These are phyloP conservation scores for Isoperla grammatica DNA, from an alignment of 2,888 invertebrate genomes.

Conservation along the genomic window DNA sequence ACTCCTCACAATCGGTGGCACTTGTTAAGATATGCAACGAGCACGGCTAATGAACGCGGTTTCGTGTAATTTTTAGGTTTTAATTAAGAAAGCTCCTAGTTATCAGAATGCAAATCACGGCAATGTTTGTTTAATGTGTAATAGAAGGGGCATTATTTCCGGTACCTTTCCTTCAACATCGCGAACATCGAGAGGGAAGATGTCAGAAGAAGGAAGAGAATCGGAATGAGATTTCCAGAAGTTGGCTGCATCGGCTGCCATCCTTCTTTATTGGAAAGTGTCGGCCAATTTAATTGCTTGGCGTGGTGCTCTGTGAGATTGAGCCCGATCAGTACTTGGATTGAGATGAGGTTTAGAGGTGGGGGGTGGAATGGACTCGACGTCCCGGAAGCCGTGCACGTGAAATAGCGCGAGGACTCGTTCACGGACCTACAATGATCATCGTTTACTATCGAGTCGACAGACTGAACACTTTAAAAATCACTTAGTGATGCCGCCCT, in stretches of 20 bases:
- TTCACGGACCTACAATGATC: constrained; percentile 5
- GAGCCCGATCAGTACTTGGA: constrained; percentile 20
- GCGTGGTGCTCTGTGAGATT: constrained; percentile 19
- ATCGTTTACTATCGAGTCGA: background rate
- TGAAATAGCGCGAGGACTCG: constrained; percentile 20
- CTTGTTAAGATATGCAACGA: constrained; percentile 8
- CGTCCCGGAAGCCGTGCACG: too few species aligned
- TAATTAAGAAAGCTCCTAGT: constrained; percentile 13
- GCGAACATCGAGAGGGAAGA: background rate
- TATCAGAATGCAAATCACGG: constrained; percentile 11
- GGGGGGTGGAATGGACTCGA: constrained; percentile 10
- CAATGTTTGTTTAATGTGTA: constrained; percentile 8
- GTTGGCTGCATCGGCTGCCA: constrained; percentile 23
- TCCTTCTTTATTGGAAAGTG: constrained; percentile 30
- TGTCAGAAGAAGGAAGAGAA: constrained; percentile 13
- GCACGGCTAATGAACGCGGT: constrained; percentile 8
- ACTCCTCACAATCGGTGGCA: background rate
- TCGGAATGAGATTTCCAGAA: constrained; percentile 30
- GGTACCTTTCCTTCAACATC: background rate
- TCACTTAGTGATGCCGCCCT: constrained; percentile 43
- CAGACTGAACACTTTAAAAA: constrained; percentile 44
- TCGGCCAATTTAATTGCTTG: constrained; percentile 30
- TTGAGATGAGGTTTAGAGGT: constrained; percentile 20
- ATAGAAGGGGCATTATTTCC: background rate
- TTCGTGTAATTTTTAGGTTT: constrained; percentile 13